Percentiles rank a stretch among this genome's conserved stretches.
phyloP scores from a whole-genome alignment of 2,113 vertebrate genomes.

The Zingel zingel region DNA sequence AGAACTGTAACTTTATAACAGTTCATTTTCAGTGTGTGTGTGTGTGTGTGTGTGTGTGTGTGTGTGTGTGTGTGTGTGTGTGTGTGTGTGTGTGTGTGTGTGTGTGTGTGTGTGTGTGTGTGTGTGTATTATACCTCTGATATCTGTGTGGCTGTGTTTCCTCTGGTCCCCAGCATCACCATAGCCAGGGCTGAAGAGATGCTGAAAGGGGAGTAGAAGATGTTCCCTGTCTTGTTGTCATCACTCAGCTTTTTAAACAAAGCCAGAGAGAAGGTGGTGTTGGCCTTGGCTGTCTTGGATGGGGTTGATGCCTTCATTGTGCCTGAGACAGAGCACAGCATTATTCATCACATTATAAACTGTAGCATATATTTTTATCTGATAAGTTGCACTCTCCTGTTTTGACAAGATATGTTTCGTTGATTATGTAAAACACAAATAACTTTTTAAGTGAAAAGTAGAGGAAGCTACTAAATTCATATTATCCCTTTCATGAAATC shows the following conservation, averaged over 20 bases:
- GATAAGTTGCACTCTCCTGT: not conserved
- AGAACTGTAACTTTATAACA: not conserved
- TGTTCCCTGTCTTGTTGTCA: constrained; percentile 73
- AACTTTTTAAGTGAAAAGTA: not conserved
- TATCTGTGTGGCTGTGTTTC: constrained; percentile 87
- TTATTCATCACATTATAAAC: not conserved
- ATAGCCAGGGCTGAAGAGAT: constrained; percentile 88
- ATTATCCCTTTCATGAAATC: not conserved
- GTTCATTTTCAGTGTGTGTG: not conserved
- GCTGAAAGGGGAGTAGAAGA: constrained; percentile 89
- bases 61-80: not conserved
- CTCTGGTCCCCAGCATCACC: constrained; percentile 88
- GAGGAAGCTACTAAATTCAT: not conserved
- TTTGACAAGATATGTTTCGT: not conserved
- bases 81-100: not conserved
- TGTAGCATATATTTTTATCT: not conserved
- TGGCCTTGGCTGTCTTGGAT: constrained; percentile 75
- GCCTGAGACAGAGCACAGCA: not conserved
- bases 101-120: not conserved
- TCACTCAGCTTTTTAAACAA: constrained; percentile 86
- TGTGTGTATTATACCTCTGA: constrained; percentile 83
- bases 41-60: too few species aligned
- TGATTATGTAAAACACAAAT: not conserved
- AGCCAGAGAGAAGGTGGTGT: constrained; percentile 86
- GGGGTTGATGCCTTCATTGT: not conserved